A percentile compares a stretch with the other conserved stretches of the same genome.
Conservation (phyloP, 2,888 invertebrate genomes). For the Smittia aterrima region DNA sequence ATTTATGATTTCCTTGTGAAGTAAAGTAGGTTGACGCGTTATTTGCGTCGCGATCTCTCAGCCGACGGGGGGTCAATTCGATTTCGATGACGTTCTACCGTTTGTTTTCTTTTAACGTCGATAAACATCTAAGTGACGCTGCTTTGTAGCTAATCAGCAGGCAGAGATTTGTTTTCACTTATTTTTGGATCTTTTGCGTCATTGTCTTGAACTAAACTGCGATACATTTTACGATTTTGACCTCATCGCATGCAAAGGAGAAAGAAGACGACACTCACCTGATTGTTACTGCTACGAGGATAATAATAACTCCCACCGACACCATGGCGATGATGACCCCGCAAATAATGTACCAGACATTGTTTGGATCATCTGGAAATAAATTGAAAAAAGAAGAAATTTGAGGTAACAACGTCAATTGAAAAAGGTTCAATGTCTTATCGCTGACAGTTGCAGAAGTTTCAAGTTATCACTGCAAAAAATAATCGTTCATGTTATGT, state of each 20-base stretch:
- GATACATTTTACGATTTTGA: background rate
- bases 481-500: too few relatives aligned
- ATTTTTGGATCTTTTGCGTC: background rate
- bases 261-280: conserved; percentile 59
- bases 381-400: background rate
- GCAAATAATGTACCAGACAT: conserved; percentile 80
- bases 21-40: background rate
- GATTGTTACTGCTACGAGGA: conserved; percentile 76
- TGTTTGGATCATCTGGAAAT: conserved; percentile 75
- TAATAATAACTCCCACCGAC: conserved; percentile 75
- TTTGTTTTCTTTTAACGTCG: background rate
- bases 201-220: background rate
- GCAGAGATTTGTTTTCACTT: background rate
- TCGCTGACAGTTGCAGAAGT: too few relatives aligned
- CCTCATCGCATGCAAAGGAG: background rate
- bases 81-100: background rate
- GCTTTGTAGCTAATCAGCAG: background rate
- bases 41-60: background rate
- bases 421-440: too few relatives aligned
- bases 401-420: background rate
- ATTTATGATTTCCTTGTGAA: background rate
- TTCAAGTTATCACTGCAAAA: too few relatives aligned
- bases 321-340: conserved; percentile 82
- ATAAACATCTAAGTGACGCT: background rate
- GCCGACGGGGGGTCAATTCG: background rate